Conservation (phyloP, 2,113 vertebrate species). For the Sphyrna mokarran region DNA sequence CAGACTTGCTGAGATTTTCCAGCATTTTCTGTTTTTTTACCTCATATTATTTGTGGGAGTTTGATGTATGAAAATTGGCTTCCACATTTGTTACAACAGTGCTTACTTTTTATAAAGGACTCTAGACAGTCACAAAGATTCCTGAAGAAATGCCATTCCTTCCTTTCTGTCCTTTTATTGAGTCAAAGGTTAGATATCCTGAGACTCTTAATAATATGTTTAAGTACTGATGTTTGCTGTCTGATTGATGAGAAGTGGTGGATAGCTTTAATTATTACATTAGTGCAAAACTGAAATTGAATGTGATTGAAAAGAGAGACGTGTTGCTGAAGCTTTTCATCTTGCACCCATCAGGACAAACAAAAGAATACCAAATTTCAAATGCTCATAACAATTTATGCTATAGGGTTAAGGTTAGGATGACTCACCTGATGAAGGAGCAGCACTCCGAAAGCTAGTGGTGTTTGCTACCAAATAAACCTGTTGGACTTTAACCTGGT, state of each 20-base stretch:
- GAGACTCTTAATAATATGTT: background rate
- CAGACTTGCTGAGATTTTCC: no score
- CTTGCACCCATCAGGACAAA: background rate
- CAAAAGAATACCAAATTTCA: background rate
- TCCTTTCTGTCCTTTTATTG: background rate
- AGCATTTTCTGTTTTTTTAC: no score
- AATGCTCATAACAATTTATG: background rate
- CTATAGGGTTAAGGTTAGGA: no score
- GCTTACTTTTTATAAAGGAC: background rate
- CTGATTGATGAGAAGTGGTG: background rate
- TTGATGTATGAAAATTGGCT: background rate
- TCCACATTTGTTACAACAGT: background rate
- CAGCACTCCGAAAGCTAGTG: no score
- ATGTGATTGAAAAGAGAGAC: no score
- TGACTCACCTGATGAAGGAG: no score
- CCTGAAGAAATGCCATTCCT: background rate
- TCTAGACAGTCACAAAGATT: no score
- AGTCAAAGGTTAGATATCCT: background rate
- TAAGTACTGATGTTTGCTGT: background rate
- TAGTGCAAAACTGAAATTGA: background rate
- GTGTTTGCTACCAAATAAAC: no score
- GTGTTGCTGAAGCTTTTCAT: background rate
- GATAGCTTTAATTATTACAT: background rate
- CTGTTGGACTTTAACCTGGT: no score
- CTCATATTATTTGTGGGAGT: background rate